Base-by-base conservation (phyloP, 92 coral and sea anemone species). In the Heteractis magnifica region DNA sequence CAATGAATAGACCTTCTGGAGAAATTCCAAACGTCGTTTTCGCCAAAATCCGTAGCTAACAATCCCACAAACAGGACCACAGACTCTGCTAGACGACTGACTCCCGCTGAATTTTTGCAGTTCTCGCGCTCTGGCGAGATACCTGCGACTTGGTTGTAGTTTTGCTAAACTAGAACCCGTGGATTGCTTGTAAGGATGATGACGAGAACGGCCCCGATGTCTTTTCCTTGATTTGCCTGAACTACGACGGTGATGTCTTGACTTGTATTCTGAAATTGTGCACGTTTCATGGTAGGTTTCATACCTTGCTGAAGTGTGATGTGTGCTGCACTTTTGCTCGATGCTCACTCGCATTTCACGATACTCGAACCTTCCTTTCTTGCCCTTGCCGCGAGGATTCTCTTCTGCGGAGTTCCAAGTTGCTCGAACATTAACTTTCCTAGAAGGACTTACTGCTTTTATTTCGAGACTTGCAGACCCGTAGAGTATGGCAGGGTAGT, bases 401-500 rank as follows among this genome's bases (percentile, higher is more conserved):
- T 71, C 77, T 51, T 50, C 58, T 50, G 20, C 78, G 23, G 84
- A 75, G 51, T 60, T 68, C 49, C 64, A 68, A 16, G 56, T 62
- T 70, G 74, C 65, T 21, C 13, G 73, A 8, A 23, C 51, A 12
- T 48, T 68, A 14, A 68, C 73, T 68, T 68, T 68, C 14, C 77
- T 81, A 52, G 77, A 58, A 16, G 51, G 73, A 9, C 56, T 70
- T 81, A 71, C 77, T 10, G 20, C 51, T 3, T 60, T 74, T 10
- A 41, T 70, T 65, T 44, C 1, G 56, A 81, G 59, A 9, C 78
- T 77, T 56, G 98, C 99, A 9, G 97, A 89, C 41, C 98, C 98
- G 87, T 92, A 97, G 50, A 97, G 77, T 74, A 83, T 81, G 8
- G 93, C 41, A 4, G 98, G 98, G 77, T 94, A 89, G 48, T 95